A percentile compares a stretch with the other conserved stretches of the same genome.
phyloP scores from a whole-genome alignment of 2,888 invertebrate genomes.

The Athalia rosae region DNA sequence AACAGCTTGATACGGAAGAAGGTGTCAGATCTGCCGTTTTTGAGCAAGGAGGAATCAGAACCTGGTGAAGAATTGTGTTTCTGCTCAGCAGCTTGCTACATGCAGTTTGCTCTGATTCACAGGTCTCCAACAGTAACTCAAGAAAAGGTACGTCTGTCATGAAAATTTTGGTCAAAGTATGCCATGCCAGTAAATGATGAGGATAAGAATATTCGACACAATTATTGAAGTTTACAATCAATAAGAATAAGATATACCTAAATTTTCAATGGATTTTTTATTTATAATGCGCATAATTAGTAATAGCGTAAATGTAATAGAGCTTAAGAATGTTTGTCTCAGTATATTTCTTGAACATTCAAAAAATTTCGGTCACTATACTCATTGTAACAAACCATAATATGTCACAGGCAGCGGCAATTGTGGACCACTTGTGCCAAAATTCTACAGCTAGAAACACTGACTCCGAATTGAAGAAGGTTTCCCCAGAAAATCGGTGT shows the following conservation, averaged over 20 bases:
- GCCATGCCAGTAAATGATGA: too few relatives aligned
- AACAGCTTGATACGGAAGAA: constrained; percentile 88
- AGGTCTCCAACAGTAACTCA: constrained; percentile 76
- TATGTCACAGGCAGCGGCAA: constrained; percentile 75
- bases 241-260: too few relatives aligned
- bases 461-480: constrained; percentile 64
- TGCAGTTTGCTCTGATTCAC: constrained; percentile 85
- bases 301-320: too few relatives aligned
- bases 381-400: too few relatives aligned
- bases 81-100: constrained; percentile 92
- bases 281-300: too few relatives aligned
- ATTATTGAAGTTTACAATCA: too few relatives aligned
- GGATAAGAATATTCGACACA: too few relatives aligned
- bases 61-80: constrained; percentile 85
- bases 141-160: constrained; percentile 76
- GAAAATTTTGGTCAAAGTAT: too few relatives aligned
- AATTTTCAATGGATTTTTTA: too few relatives aligned
- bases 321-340: too few relatives aligned
- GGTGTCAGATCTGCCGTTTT: constrained; percentile 84
- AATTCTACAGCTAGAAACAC: constrained; percentile 71
- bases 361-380: too few relatives aligned
- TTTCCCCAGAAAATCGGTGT: constrained; percentile 63
- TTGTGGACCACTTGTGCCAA: constrained; percentile 77
- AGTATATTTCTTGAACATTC: too few relatives aligned
- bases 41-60: constrained; percentile 82